phyloP scores from a whole-genome alignment of 2,113 vertebrate species.

The Oncorhynchus clarkii region DNA sequence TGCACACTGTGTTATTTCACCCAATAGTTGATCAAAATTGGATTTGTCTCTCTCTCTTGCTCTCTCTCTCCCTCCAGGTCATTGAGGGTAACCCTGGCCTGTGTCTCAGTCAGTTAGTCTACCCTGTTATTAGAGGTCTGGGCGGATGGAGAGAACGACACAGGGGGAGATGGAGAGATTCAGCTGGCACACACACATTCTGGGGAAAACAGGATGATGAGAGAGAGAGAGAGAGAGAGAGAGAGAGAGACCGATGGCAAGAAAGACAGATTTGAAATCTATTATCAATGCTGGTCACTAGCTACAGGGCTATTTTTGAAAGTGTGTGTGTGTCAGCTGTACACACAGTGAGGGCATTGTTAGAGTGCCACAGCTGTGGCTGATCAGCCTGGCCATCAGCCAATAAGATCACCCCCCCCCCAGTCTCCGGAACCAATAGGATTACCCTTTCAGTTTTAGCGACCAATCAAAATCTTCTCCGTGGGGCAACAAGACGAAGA shows the following conservation, averaged over 20 bases:
- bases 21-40: no score
- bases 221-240: neutral
- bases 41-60: neutral
- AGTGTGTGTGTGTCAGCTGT: slow-evolving; percentile 19
- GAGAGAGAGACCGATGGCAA: neutral
- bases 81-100: slow-evolving; percentile 67
- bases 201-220: neutral
- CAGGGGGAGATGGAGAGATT: slow-evolving; percentile 45
- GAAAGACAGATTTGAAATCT: neutral
- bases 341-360: slow-evolving; percentile 37
- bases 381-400: slow-evolving; percentile 26
- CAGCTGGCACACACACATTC: neutral
- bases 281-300: neutral
- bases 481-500: neutral
- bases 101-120: slow-evolving; percentile 54
- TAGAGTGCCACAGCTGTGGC: slow-evolving; percentile 38
- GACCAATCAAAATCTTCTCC: neutral
- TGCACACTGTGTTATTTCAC: no score
- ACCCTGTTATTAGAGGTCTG: slow-evolving; percentile 74
- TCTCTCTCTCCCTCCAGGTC: slow-evolving; percentile 42
- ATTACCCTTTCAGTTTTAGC: neutral
- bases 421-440: neutral
- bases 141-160: slow-evolving; percentile 38
- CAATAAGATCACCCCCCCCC: slow-evolving; percentile 28
- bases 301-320: neutral